Conservation (phyloP, 2,888 invertebrate species). For the Drosophila lacicola region DNA sequence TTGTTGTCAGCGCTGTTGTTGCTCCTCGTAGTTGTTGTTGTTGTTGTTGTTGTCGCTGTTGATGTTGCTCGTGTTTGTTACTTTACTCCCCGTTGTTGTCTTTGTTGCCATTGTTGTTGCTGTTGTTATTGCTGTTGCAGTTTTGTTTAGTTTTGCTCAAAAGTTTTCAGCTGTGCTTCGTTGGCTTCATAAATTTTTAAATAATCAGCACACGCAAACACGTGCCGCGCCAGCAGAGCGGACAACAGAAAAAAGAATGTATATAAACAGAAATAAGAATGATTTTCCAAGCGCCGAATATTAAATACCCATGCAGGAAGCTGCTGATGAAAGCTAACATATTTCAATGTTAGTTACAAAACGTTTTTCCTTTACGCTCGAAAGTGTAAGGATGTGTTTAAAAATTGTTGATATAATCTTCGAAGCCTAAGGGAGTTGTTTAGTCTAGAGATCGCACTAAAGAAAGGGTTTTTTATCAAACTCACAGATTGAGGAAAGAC, state of each 20-base stretch:
- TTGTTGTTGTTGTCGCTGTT: constrained; percentile 29
- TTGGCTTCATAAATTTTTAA: constrained; percentile 80
- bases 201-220: constrained; percentile 79
- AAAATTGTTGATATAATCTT: too few species aligned
- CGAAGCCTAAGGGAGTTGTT: too few species aligned
- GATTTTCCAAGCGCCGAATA: constrained; percentile 2
- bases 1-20: constrained; percentile 35
- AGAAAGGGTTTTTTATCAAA: too few species aligned
- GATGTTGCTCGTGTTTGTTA: constrained; percentile 64
- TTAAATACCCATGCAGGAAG: constrained; percentile 10
- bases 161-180: constrained; percentile 79
- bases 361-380: not conserved
- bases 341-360: not conserved
- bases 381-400: too few species aligned
- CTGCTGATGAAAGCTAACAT: not conserved
- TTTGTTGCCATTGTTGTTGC: constrained; percentile 24
- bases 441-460: too few species aligned
- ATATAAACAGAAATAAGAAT: constrained; percentile 12
- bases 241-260: not conserved
- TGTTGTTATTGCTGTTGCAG: constrained; percentile 45
- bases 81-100: constrained; percentile 44
- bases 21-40: constrained; percentile 31
- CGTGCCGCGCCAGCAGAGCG: constrained; percentile 49
- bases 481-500: too few species aligned
- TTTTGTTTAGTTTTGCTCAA: constrained; percentile 79